These are phyloP conservation scores for Euura saliciscinereae DNA, from an alignment of 1,140 invertebrate genomes.

Conservation along the genomic window DNA sequence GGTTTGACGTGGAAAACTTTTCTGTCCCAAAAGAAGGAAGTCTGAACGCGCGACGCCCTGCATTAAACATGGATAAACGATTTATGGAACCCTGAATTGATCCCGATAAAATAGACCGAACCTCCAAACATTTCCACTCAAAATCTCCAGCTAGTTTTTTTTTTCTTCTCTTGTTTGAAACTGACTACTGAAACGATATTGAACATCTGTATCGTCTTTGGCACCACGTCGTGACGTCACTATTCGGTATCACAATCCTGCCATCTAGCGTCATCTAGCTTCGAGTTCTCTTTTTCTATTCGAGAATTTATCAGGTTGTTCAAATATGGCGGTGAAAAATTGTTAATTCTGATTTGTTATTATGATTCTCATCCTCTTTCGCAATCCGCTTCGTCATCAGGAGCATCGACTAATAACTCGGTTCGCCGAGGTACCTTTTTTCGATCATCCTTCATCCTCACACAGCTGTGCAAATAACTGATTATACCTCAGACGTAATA, in stretches of 20 bases:
- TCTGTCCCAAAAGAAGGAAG: constrained; percentile 15
- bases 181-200: too few species aligned
- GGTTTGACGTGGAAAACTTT: constrained; percentile 39
- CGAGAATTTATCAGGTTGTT: too few species aligned
- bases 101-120: neutral
- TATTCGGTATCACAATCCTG: too few species aligned
- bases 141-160: neutral
- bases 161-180: too few species aligned
- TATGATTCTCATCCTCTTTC: neutral
- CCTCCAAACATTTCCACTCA: neutral
- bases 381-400: constrained; percentile 46
- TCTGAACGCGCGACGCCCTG: constrained; percentile 29
- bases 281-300: too few species aligned
- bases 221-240: too few species aligned
- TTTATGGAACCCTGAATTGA: constrained; percentile 33
- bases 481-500: constrained; percentile 24
- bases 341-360: too few species aligned
- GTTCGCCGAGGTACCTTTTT: neutral
- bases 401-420: constrained; percentile 16
- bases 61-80: constrained; percentile 52
- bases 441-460: constrained; percentile 25
- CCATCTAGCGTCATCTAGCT: too few species aligned
- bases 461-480: constrained; percentile 28
- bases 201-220: too few species aligned
- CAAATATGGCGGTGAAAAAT: too few species aligned